Evolutionary conservation across 2,113 vertebrate genomes (phyloP).

Genomic region (Agelaius phoeniceus): DNA sequence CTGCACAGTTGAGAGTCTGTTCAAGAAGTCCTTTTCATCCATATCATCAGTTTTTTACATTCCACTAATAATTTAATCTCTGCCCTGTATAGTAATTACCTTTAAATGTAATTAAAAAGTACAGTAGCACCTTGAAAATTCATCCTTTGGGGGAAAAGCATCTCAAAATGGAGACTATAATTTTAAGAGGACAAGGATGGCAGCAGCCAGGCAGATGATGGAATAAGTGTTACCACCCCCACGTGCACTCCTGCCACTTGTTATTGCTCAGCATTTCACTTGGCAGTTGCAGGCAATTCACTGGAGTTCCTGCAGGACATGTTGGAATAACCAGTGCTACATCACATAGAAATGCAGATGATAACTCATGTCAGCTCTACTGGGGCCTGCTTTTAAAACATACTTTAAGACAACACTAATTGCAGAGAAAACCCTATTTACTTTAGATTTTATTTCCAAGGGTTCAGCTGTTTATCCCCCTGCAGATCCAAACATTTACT

Average conservation of each 20-base stretch:
- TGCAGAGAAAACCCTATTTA: constrained; percentile 60
- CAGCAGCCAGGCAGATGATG: not conserved
- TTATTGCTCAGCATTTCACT: not conserved
- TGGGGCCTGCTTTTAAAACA: constrained; percentile 23
- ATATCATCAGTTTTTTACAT: not conserved
- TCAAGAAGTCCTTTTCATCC: not conserved
- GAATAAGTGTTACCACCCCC: not conserved
- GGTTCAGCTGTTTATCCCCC: constrained; percentile 66
- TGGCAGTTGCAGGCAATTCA: not conserved
- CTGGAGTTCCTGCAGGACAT: not conserved
- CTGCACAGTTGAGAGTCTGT: not conserved
- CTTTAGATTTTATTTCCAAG: constrained; percentile 44
- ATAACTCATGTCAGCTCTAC: constrained; percentile 23
- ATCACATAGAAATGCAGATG: not conserved
- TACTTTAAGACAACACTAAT: constrained; percentile 64
- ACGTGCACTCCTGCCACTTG: not conserved
- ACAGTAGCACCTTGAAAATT: not conserved
- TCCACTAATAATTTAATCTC: constrained; percentile 19
- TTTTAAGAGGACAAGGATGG: not conserved
- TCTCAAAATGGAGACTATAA: not conserved
- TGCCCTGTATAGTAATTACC: not conserved
- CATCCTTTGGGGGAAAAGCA: not conserved
- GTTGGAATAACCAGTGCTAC: not conserved
- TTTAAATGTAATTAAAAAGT: not conserved
- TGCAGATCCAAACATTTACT: constrained; percentile 68